Conservation (phyloP, 2,797 vertebrate genomes). For the Myoxocephalus aenaeus region DNA sequence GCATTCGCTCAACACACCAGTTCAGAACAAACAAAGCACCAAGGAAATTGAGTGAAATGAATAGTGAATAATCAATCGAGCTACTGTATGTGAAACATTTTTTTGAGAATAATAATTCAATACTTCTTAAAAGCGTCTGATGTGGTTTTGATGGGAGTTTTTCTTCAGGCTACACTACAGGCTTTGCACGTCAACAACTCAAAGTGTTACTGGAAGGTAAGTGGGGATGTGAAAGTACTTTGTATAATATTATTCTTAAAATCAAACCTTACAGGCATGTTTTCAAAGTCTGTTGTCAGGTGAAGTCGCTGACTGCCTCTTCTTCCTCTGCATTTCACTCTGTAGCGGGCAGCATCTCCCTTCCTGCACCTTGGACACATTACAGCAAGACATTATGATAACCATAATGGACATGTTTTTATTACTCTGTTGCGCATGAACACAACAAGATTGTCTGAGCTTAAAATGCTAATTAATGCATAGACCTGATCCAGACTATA, state of each 20-base stretch:
- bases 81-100: slow-evolving; percentile 25
- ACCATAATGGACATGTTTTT: not conserved
- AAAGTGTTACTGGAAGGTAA: slow-evolving; percentile 29
- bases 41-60: slow-evolving; percentile 53
- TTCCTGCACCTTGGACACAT: not conserved
- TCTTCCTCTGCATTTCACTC: slow-evolving; percentile 13
- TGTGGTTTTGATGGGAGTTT: slow-evolving; percentile 37
- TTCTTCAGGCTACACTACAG: slow-evolving; percentile 28
- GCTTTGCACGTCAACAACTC: slow-evolving; percentile 20
- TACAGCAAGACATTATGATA: slow-evolving; percentile 9
- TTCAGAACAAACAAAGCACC: slow-evolving; percentile 58
- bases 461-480: slow-evolving; percentile 26
- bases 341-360: not conserved
- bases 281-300: slow-evolving; percentile 1
- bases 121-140: slow-evolving; percentile 54
- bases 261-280: slow-evolving; percentile 5
- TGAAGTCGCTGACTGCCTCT: slow-evolving; percentile 11
- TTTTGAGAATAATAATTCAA: slow-evolving; percentile 49
- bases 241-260: slow-evolving; percentile 3
- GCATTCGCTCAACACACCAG: slow-evolving; percentile 44
- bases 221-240: slow-evolving; percentile 7
- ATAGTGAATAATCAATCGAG: slow-evolving; percentile 42
- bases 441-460: not conserved
- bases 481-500: slow-evolving; percentile 5
- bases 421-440: slow-evolving; percentile 23